These are phyloP conservation scores for Dasyornis broadbenti DNA, from an alignment of 2,113 vertebrate species.

Conservation along the genomic window DNA sequence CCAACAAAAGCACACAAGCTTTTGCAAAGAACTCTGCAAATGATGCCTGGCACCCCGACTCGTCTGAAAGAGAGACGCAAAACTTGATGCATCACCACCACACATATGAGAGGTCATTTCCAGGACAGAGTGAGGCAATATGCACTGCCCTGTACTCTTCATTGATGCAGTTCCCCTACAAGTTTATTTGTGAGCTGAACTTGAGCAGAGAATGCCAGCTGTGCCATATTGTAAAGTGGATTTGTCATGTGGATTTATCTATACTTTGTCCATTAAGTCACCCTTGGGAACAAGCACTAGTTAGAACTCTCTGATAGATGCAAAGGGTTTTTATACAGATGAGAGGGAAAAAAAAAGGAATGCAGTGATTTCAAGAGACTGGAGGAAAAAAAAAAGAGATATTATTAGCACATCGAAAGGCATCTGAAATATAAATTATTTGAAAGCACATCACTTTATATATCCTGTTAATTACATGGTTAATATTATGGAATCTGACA, in stretches of 20 bases:
- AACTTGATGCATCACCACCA: background rate
- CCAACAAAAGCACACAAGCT: background rate
- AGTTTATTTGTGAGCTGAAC: conserved; percentile 22
- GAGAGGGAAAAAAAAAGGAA: background rate
- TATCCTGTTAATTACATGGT: conserved; percentile 43
- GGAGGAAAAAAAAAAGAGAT: background rate
- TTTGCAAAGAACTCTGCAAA: background rate
- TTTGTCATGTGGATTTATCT: conserved; percentile 66
- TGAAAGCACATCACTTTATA: conserved; percentile 31
- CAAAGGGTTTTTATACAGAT: conserved; percentile 19
- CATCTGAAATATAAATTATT: conserved; percentile 47
- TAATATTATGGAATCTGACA: conserved; percentile 42
- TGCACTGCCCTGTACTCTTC: background rate
- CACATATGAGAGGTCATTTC: background rate
- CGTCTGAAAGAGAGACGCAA: background rate
- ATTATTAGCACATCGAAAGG: conserved; percentile 3
- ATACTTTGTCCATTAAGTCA: conserved; percentile 67
- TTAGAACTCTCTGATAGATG: conserved; percentile 48
- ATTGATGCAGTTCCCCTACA: background rate
- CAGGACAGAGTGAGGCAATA: conserved; percentile 26
- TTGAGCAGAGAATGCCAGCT: conserved; percentile 30
- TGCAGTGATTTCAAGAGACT: conserved; percentile 4
- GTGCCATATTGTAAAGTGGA: conserved; percentile 30
- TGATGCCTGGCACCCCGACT: background rate
- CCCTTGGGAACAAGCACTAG: conserved; percentile 59